A percentile compares a stretch with the other conserved stretches of the same genome.
Evolutionary conservation across 2,888 invertebrate genomes (phyloP).

Genomic region (Lycaena phlaeas): DNA sequence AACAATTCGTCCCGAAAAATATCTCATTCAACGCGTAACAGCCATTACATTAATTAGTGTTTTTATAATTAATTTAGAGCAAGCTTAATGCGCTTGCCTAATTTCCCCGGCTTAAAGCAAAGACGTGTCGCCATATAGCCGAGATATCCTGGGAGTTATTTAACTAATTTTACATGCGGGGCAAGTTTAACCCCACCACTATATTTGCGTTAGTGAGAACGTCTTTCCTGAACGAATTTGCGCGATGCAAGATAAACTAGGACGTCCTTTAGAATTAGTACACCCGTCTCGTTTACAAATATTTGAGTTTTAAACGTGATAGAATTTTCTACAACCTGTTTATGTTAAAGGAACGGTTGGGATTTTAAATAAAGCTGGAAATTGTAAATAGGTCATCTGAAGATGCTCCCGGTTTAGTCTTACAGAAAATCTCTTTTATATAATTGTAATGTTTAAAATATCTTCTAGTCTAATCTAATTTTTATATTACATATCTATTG

Average conservation of each 20-base stretch:
- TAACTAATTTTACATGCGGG: conserved; percentile 62
- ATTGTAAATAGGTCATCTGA: background rate
- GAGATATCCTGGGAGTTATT: conserved; percentile 54
- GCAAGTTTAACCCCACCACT: conserved; percentile 54
- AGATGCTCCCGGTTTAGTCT: too few relatives aligned
- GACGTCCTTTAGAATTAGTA: conserved; percentile 39
- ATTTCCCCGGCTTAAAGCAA: conserved; percentile 60
- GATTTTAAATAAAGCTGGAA: background rate
- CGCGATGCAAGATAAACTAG: conserved; percentile 26
- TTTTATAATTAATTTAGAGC: conserved; percentile 44
- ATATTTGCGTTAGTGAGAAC: conserved; percentile 24
- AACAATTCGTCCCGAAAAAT: too few relatives aligned
- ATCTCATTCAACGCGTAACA: too few relatives aligned
- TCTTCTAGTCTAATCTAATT: too few relatives aligned
- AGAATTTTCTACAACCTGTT: background rate
- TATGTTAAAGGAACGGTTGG: background rate
- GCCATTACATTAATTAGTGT: too few relatives aligned
- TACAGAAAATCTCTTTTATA: too few relatives aligned
- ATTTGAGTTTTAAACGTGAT: conserved; percentile 20
- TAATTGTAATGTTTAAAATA: too few relatives aligned
- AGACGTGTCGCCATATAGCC: conserved; percentile 58
- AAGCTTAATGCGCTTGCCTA: conserved; percentile 45
- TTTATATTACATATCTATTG: too few relatives aligned
- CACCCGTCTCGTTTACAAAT: conserved; percentile 33
- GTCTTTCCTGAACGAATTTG: conserved; percentile 24